Base-by-base conservation (phyloP, 2,888 invertebrate species). In the Cheilosia pagana region DNA sequence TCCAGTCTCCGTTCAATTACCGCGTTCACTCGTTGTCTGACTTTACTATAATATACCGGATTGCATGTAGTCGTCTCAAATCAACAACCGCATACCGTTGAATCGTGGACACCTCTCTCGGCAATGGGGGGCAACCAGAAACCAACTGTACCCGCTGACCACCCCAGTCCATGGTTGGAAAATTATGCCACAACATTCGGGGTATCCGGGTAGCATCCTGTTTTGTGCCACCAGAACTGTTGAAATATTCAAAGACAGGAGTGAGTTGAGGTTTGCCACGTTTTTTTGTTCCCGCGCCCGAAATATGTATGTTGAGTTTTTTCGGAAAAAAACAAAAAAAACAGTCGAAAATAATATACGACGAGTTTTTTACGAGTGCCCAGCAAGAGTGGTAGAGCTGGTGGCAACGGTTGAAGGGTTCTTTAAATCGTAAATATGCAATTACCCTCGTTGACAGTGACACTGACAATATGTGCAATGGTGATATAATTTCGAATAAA, bases 1-100 rank as follows among this genome's bases (percentile, higher is more conserved):
- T 76, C 71, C 71, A 45, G 85, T 81, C 75, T 85, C 85, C 81
- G 81, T 81, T 85, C 75, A 85, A 81, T 85, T 85, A 85, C 85
- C 74, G 79, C 60, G 70, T 60, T 53, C 35, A 59, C 50, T 81
- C 48, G 48, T 62, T 55, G n/a, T 50, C 48, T 43, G 43, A 50
- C 57, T 57, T 57, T 25, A n/a, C 16, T 28, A 25, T 5, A 0
- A 28, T 28, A 28, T 28, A n/a, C 50, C 19, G 21, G 65, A 67
- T 75, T 85, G 81, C 85, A 8, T 28, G 8, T 28, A 85, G 81
- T 81, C 71, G 65, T 81, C 70, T 85, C 81, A 81, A 85, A 85
- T 85, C 85, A 85, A 81, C 85, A 60, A 85, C 81, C 85, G 59
- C 81, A 75, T 60, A 81, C 75, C 75, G 81, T 67, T 81, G 43